Evolutionary conservation across 2,113 vertebrate genomes (phyloP), one percentile per base, ranked within the genome.

Genomic region (Anarhynchus alexandrinus): DNA sequence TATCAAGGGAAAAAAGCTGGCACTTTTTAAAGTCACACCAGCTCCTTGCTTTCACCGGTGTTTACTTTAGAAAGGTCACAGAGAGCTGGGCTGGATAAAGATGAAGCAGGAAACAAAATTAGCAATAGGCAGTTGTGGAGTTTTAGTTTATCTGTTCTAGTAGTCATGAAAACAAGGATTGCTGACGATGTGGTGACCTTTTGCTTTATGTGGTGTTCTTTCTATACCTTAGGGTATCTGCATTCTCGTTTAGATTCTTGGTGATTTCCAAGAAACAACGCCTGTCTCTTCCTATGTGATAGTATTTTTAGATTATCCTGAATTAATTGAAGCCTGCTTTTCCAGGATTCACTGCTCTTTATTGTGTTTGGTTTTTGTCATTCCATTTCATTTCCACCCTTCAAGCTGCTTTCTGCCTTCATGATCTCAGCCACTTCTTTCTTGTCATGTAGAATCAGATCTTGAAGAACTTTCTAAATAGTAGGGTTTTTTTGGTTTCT

Each of bases 1-100:
- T 93, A 69, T 59, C 82, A 82, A 82, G 89, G 84, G 91, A 78
- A 69, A 76, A 93, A 76, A 82, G 66, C 82, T 82, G 87, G 36
- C 42, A 42, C 74, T 94, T 94, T 14, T 10, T 61, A 5, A 85
- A 84, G 73, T 86, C 71, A 20, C 49, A 64, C 62, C 58, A 88
- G 62, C 85, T 86, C 62, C 42, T 86, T 69, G 18, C 43, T 73
- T 93, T 89, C 74, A 14, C 74, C 0, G 0, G 4, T 85, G 16
- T 86, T 93, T 94, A 67, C 70, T 82, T 30, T 55, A 42, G 43
- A 65, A 94, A 84, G 87, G 87, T 85, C 66, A 30, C 29, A 42
- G 70, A 27, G 47, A 65, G 67, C 62, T 92, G 71, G 54, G 36
- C 70, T 0, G 0, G 15, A 13, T 65, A 38, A 79, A 51, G 66